Conservation (phyloP, 1,140 invertebrate species). For the Papilio aristodemus region DNA sequence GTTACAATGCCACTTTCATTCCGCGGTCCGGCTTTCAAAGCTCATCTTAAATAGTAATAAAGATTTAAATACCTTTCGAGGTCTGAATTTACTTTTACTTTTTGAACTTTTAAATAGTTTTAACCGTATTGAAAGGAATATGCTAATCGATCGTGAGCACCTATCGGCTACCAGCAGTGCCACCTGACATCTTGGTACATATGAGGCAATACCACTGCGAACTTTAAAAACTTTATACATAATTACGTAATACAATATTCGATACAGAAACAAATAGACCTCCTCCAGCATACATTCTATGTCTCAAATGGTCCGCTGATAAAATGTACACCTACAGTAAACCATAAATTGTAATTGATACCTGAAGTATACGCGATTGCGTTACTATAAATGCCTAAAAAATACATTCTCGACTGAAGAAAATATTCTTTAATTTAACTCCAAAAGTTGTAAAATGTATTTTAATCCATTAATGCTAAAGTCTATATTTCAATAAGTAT, state of each 20-base stretch:
- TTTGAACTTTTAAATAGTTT: neutral
- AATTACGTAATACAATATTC: neutral
- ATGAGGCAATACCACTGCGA: neutral
- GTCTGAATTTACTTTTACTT: too few relatives aligned
- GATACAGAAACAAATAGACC: neutral
- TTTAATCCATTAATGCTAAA: neutral
- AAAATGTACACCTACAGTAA: neutral
- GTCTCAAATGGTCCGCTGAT: too few relatives aligned
- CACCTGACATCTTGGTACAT: too few relatives aligned
- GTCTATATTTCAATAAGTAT: neutral
- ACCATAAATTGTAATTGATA: slow-evolving; percentile 11
- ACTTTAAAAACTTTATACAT: neutral
- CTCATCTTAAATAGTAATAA: neutral
- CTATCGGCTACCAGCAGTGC: too few relatives aligned
- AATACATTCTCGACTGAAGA: neutral
- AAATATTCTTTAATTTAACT: neutral
- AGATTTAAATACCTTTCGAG: neutral
- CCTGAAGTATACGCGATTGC: neutral
- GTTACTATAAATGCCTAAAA: neutral
- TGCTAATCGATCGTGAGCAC: too few relatives aligned
- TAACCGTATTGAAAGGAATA: too few relatives aligned
- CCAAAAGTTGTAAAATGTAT: neutral
- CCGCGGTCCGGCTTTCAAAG: neutral
- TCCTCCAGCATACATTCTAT: too few relatives aligned
- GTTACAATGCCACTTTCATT: neutral